These are phyloP conservation scores for Lottia scabra DNA, from an alignment of 2,888 invertebrate species.

Conservation along the genomic window DNA sequence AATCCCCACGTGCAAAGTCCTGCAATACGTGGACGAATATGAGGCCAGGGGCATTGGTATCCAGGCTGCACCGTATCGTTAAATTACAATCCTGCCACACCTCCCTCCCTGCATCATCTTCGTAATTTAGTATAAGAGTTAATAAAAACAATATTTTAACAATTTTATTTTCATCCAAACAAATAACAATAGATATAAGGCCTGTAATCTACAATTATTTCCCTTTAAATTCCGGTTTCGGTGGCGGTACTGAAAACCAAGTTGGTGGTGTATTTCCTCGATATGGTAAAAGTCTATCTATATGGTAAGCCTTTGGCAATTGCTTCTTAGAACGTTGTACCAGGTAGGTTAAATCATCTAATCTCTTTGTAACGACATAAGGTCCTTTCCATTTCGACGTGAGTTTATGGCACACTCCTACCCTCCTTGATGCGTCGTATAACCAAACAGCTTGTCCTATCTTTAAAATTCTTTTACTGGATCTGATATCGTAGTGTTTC, in stretches of 20 bases:
- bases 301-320: not conserved
- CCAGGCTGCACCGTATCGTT: no score
- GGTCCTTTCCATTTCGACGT: conserved; percentile 11
- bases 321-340: not conserved
- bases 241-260: not conserved
- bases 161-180: no score
- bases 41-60: no score
- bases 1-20: no score
- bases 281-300: conserved; percentile 4
- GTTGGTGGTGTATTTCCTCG: not conserved
- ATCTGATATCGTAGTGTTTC: not conserved
- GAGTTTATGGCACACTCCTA: conserved; percentile 1
- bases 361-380: not conserved
- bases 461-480: not conserved
- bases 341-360: conserved; percentile 9
- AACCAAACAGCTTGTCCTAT: conserved; percentile 8
- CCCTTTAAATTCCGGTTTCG: not conserved
- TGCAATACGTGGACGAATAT: no score
- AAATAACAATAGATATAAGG: no score
- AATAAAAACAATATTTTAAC: no score
- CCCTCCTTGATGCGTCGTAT: not conserved
- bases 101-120: no score
- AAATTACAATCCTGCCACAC: no score
- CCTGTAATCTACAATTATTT: not conserved
- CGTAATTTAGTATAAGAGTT: no score